Evolutionary conservation across 2,888 invertebrate species (phyloP), one percentile per base, ranked within the genome.

Genomic region (Electrophaes corylata): DNA sequence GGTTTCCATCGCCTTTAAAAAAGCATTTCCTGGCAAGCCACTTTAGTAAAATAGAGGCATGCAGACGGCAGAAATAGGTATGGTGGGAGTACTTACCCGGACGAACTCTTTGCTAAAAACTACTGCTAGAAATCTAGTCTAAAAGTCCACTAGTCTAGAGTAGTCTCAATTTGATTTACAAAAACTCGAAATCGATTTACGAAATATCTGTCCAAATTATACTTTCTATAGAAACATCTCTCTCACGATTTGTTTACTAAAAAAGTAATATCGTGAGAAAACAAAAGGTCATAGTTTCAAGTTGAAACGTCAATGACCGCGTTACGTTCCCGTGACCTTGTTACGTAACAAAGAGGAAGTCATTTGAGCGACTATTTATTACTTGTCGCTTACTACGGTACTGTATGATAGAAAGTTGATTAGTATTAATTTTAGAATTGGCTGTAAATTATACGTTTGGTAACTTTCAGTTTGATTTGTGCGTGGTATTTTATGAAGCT

Each of bases 271-370:
- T 49, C 52, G 45, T 59, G 53, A 54, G 46, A 47, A 54, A 54
- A 29, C 26, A 3, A 59, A 49, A 59, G 49, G 54, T 59, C 54
- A 50, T 54, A 19, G 37, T 43, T 31, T 55, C 59, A 59, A 59
- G 59, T 59, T 59, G 50, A 55, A 55, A 43, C 35, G 59, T 50
- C 59, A 59, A 50, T 31, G 55, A 48, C 60, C 60, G 49, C 44
- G 33, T 1, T 4, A 3, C 18, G 6, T 41, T 33, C 29, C 29
- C 35, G 39, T 33, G 60, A 60, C 60, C 60, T 60, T 60, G 60
- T 60, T 60, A 19, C 47, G 26, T 51, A 51, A 56, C 43, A 31
- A n/a, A 31, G 18, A 8, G 46, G 54, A 59, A 55, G 47, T 55
- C 37, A 55, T 29, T 47, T 59, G 50, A 50, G 46, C n/a, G 35